Conservation (phyloP, 2,888 invertebrate genomes). For the Cryptocephalus primarius region DNA sequence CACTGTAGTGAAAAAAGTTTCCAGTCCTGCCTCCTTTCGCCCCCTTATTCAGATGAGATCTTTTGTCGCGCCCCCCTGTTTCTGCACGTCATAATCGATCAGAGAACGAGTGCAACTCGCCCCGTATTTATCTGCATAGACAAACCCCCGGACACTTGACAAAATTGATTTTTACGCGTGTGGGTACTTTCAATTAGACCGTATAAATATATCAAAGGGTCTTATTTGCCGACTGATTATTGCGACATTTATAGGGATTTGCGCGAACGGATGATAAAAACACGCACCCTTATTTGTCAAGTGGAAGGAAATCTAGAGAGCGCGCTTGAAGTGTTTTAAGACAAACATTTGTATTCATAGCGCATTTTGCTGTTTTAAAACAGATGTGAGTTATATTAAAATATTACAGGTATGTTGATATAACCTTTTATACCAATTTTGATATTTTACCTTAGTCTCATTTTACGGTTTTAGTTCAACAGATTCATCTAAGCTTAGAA, state of each 20-base stretch:
- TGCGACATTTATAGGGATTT: constrained; percentile 25
- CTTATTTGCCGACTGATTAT: constrained; percentile 23
- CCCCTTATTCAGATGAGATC: constrained; percentile 14
- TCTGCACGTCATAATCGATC: constrained; percentile 18
- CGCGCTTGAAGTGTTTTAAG: too few species aligned
- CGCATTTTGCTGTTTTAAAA: too few species aligned
- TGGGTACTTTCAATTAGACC: constrained; percentile 34
- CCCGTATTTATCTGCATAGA: constrained; percentile 12
- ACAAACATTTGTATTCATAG: too few species aligned
- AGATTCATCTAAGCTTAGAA: too few species aligned
- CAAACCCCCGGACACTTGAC: constrained; percentile 18
- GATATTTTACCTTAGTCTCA: too few species aligned
- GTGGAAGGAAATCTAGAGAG: too few species aligned
- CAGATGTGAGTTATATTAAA: too few species aligned
- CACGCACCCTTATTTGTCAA: too few species aligned
- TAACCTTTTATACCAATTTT: too few species aligned
- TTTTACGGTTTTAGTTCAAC: too few species aligned
- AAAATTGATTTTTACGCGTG: constrained; percentile 33
- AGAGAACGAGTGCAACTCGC: constrained; percentile 15
- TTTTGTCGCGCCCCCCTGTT: constrained; percentile 19
- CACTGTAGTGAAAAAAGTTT: too few species aligned
- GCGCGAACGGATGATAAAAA: constrained; percentile 1
- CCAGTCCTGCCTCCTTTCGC: constrained; percentile 2
- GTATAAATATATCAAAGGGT: constrained; percentile 22
- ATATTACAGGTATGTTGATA: too few species aligned